Conservation (phyloP, 2,888 invertebrate species). For the Aspidiotus destructor region DNA sequence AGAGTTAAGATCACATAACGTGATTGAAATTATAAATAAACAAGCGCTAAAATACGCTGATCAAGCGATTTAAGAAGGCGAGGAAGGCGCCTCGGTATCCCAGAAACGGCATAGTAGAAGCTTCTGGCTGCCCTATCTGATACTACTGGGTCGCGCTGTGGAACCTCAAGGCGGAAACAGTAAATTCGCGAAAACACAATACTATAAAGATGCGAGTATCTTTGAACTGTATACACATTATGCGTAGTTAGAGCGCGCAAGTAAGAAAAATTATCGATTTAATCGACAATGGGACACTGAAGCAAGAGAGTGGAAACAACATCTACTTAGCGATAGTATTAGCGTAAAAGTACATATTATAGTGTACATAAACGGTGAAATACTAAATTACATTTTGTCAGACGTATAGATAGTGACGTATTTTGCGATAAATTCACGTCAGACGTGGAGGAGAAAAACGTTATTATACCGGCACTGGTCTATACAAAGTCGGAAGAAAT, state of each 20-base stretch:
- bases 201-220: too few species aligned
- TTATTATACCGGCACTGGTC: neutral
- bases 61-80: neutral
- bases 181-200: neutral
- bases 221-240: too few species aligned
- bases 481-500: neutral
- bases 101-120: neutral
- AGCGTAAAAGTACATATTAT: too few species aligned
- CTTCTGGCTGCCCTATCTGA: neutral
- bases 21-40: slow-evolving; percentile 2
- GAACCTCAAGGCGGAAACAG: neutral
- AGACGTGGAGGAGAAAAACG: neutral
- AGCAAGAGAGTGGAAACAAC: too few species aligned
- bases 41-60: neutral
- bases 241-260: too few species aligned
- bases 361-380: too few species aligned
- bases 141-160: neutral
- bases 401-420: too few species aligned
- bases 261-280: too few species aligned
- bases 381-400: too few species aligned
- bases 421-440: too few species aligned
- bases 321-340: too few species aligned
- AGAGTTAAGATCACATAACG: slow-evolving; percentile 4
- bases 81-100: neutral
- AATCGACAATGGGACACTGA: too few species aligned